phyloP scores from a whole-genome alignment of 1,140 invertebrate species.

The Bombus vancouverensis region DNA sequence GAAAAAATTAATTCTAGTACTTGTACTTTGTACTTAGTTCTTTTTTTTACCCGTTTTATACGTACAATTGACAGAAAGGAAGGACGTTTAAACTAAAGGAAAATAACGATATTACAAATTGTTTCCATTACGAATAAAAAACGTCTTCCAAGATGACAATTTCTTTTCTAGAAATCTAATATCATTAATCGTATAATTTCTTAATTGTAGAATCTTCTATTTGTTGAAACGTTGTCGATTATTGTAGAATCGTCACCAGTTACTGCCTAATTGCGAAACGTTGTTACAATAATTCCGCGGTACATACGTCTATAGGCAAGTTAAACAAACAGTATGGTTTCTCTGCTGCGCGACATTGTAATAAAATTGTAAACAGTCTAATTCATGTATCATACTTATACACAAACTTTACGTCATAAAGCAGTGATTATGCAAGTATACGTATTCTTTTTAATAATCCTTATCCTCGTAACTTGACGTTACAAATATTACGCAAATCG shows the following conservation, averaged over 20 bases:
- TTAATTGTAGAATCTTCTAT: neutral
- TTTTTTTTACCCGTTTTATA: conserved; percentile 15
- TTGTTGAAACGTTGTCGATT: neutral
- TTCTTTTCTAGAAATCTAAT: neutral
- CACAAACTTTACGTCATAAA: conserved; percentile 42
- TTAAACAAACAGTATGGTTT: conserved; percentile 22
- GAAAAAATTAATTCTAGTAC: conserved; percentile 4
- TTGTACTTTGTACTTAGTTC: conserved; percentile 49
- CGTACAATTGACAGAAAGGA: neutral
- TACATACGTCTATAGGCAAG: conserved; percentile 1
- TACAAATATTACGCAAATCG: too few relatives aligned
- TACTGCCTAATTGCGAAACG: conserved; percentile 29
- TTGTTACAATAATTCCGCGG: neutral
- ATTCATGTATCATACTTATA: conserved; percentile 49
- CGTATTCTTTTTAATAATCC: neutral
- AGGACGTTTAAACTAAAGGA: neutral
- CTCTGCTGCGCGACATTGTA: conserved; percentile 10
- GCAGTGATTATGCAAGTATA: conserved; percentile 33
- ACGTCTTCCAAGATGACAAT: conserved; percentile 29
- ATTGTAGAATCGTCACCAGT: neutral
- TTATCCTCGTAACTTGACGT: neutral
- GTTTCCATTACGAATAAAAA: neutral
- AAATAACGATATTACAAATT: neutral
- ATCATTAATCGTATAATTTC: neutral
- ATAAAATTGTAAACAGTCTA: conserved; percentile 32